A percentile compares a stretch with the other conserved stretches of the same genome.
Evolutionary conservation across 1,140 invertebrate genomes (phyloP).

Genomic region (Chironomus tepperi): DNA sequence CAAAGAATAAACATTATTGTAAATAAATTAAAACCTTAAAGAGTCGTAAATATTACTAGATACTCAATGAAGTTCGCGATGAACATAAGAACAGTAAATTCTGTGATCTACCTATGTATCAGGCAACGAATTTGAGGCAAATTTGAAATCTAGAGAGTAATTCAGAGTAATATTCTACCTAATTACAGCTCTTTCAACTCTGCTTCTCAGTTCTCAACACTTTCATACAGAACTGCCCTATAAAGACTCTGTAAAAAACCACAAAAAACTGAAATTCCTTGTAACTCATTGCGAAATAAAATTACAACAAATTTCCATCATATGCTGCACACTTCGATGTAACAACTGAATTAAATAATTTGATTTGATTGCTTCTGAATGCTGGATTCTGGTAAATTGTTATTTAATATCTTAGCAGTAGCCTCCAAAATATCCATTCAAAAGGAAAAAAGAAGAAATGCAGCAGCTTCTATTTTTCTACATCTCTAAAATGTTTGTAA

Average conservation of each 20-base stretch:
- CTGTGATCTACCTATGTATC: no score
- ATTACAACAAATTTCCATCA: slow-evolving; percentile 9
- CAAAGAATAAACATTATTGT: no score
- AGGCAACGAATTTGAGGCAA: no score
- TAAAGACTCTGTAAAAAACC: not conserved
- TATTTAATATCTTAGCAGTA: slow-evolving; percentile 14
- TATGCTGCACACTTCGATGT: not conserved
- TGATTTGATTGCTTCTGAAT: not conserved
- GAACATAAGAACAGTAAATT: no score
- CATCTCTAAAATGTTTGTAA: not conserved
- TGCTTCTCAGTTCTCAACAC: not conserved
- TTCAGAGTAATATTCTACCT: no score
- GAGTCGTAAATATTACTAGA: no score
- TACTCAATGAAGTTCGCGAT: no score
- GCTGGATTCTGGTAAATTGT: not conserved
- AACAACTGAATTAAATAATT: not conserved
- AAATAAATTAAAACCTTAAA: no score
- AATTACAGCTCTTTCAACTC: no score
- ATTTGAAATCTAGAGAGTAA: no score
- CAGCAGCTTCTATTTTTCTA: no score
- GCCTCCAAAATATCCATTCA: not conserved
- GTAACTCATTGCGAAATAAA: not conserved
- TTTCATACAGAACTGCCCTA: not conserved
- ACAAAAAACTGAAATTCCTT: not conserved
- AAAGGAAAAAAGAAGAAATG: not conserved